Conservation (phyloP, 1,140 invertebrate genomes). For the Chironomus striatipennis region DNA sequence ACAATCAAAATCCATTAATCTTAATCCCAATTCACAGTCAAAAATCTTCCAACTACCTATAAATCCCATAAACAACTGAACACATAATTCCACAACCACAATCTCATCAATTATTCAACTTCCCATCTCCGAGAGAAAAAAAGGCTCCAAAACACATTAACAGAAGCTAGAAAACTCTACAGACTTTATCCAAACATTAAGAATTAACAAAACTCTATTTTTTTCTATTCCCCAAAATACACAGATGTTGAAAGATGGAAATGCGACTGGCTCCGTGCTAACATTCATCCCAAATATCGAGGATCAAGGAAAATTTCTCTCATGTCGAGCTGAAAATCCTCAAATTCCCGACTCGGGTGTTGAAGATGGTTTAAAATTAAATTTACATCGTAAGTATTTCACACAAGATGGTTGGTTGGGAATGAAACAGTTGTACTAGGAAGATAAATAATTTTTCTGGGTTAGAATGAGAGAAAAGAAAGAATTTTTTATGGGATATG, state of each 20-base stretch:
- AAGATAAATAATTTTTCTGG: not conserved
- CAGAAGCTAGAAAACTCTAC: not conserved
- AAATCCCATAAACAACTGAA: too few relatives aligned
- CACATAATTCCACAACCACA: too few relatives aligned
- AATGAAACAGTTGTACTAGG: too few relatives aligned
- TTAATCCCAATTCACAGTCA: too few relatives aligned
- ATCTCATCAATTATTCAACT: too few relatives aligned
- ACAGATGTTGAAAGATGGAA: slow-evolving; percentile 53
- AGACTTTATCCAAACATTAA: too few relatives aligned
- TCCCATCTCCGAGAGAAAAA: too few relatives aligned
- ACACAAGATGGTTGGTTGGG: not conserved
- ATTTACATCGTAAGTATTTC: slow-evolving; percentile 61
- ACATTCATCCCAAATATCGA: slow-evolving; percentile 58
- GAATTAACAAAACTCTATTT: not conserved
- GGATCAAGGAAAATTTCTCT: slow-evolving; percentile 59
- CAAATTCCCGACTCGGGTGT: slow-evolving; percentile 52
- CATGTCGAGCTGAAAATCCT: slow-evolving; percentile 55
- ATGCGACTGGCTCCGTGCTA: slow-evolving; percentile 57
- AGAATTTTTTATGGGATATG: too few relatives aligned
- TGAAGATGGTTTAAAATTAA: slow-evolving; percentile 57
- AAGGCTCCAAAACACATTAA: not conserved
- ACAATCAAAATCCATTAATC: too few relatives aligned
- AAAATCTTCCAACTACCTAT: too few relatives aligned
- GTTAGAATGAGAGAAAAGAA: not conserved
- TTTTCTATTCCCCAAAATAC: slow-evolving; percentile 26